A percentile compares a stretch with the other conserved stretches of the same genome.
Evolutionary conservation across 2,797 vertebrate species (phyloP).

Genomic region (Pseudopleuronectes americanus): DNA sequence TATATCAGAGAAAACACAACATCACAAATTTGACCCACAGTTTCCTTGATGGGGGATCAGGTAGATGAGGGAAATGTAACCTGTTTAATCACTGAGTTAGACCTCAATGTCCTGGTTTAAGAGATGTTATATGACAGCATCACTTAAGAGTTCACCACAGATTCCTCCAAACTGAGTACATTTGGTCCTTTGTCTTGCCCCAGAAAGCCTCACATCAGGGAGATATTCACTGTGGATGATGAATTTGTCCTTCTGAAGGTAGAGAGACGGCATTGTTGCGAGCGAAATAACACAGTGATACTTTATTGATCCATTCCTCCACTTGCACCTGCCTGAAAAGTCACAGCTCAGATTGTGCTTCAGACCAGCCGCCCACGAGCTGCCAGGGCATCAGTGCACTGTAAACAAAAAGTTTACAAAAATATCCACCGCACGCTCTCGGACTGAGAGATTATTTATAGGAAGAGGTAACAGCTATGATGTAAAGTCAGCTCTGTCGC

Average conservation of each 20-base stretch:
- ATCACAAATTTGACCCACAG: too few relatives aligned
- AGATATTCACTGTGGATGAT: slow-evolving; percentile 48
- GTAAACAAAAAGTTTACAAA: slow-evolving; percentile 1
- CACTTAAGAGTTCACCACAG: background rate
- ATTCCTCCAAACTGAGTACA: slow-evolving; percentile 24
- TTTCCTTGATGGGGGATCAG: too few relatives aligned
- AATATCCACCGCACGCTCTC: background rate
- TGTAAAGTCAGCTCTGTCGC: background rate
- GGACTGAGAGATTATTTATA: background rate
- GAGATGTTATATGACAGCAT: background rate
- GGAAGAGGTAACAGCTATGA: background rate
- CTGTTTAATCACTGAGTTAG: too few relatives aligned
- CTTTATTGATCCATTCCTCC: slow-evolving; percentile 61
- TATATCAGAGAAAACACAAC: too few relatives aligned
- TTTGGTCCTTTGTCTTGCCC: background rate
- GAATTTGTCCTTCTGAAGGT: slow-evolving; percentile 35
- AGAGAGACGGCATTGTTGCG: slow-evolving; percentile 7
- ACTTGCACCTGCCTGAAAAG: slow-evolving; percentile 28
- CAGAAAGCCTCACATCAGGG: slow-evolving; percentile 45
- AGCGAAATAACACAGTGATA: slow-evolving; percentile 50
- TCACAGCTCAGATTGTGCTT: slow-evolving; percentile 29
- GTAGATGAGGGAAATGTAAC: too few relatives aligned
- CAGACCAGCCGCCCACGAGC: slow-evolving; percentile 6
- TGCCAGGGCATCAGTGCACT: slow-evolving; percentile 1
- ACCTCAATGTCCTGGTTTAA: too few relatives aligned